phyloP scores from a whole-genome alignment of 2,113 vertebrate genomes.

The Orycteropus afer region DNA sequence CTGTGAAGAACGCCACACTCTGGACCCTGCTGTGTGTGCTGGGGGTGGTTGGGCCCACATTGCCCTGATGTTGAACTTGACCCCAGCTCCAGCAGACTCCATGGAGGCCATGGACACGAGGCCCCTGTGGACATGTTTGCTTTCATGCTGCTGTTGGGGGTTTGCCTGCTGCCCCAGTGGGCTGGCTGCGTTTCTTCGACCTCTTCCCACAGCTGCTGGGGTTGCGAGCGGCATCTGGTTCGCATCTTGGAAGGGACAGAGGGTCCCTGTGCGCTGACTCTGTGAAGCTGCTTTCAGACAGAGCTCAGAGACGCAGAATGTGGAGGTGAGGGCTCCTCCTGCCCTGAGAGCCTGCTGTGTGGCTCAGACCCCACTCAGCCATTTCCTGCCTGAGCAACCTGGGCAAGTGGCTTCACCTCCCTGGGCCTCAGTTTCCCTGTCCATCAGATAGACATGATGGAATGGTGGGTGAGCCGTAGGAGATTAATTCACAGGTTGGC shows the following conservation, averaged over 20 bases:
- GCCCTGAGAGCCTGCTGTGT: not conserved
- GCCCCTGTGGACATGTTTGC: not conserved
- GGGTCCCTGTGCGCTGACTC: not conserved
- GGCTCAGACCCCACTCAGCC: not conserved
- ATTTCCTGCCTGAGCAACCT: not conserved
- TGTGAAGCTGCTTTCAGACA: not conserved
- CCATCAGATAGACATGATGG: not conserved
- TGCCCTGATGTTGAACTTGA: constrained; percentile 14
- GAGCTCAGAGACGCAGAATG: fast-evolving
- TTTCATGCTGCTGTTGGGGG: not conserved
- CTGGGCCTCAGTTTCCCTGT: not conserved
- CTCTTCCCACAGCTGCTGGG: fast-evolving
- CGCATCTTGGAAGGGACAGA: not conserved
- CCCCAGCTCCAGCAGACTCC: not conserved
- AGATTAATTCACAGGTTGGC: not conserved
- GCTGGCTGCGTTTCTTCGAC: fast-evolving
- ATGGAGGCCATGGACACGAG: fast-evolving
- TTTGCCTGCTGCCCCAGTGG: too few species aligned
- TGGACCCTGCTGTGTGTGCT: not conserved
- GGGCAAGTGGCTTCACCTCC: not conserved
- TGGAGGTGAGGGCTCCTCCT: fast-evolving
- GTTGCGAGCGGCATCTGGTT: fast-evolving
- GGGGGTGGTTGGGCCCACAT: not conserved
- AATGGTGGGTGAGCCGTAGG: fast-evolving
- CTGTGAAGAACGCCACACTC: not conserved